Percentiles rank a stretch among this genome's conserved stretches.
These are phyloP conservation scores for Beroe forskalii DNA, from an alignment of 37 sponge, comb jelly and placozoan genomes.

Conservation along the genomic window DNA sequence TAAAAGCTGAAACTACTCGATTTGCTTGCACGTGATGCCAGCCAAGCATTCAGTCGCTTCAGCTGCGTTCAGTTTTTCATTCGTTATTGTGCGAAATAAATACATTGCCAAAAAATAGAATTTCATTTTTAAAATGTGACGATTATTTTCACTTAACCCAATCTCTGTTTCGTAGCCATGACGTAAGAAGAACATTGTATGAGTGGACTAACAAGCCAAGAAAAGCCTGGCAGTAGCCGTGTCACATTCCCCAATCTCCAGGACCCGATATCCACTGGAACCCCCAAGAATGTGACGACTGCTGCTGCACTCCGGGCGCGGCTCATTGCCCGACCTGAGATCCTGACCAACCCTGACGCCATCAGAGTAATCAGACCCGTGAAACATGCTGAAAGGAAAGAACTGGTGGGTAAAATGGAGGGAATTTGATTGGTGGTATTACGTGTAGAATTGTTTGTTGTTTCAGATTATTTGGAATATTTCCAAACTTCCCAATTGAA, in stretches of 20 bases:
- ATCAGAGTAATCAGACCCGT: constrained; percentile 53
- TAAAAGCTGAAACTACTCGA: not conserved
- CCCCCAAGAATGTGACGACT: constrained; percentile 8
- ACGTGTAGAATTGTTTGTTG: too few species aligned
- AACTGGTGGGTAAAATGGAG: constrained; percentile 42
- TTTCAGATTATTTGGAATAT: too few species aligned
- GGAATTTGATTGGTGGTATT: too few species aligned
- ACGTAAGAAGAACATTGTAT: constrained; percentile 10
- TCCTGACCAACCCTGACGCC: constrained; percentile 65
- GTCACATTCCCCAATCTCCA: constrained; percentile 42
- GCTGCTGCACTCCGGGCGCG: constrained; percentile 72
- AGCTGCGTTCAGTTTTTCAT: not conserved
- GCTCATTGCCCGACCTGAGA: constrained; percentile 73
- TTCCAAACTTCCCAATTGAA: too few species aligned
- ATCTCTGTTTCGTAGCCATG: not conserved
- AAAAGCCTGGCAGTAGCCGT: constrained; percentile 19
- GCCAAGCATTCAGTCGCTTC: not conserved
- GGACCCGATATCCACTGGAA: not conserved
- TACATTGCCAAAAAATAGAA: too few species aligned
- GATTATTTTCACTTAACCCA: too few species aligned
- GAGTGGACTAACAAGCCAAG: constrained; percentile 33
- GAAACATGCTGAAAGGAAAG: constrained; percentile 63
- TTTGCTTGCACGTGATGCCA: not conserved
- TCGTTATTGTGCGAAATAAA: too few species aligned
- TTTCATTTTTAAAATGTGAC: too few species aligned